Conservation (phyloP, 2,888 invertebrate genomes). For the Listrodromus nycthemerus region DNA sequence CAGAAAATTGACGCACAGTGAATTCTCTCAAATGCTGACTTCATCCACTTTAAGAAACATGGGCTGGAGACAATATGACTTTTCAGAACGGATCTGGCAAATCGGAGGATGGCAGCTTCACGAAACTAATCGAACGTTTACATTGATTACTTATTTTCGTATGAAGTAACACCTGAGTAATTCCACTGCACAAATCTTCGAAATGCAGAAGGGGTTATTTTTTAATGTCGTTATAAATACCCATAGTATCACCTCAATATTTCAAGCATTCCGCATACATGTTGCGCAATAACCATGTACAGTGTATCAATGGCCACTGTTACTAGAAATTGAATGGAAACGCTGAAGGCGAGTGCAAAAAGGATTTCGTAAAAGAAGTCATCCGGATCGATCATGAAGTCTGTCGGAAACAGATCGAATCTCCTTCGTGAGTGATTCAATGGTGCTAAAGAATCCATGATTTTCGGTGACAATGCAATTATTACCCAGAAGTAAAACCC, state of each 20-base stretch:
- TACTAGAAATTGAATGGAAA: neutral
- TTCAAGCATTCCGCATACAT: constrained; percentile 17
- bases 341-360: neutral
- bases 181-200: too few species aligned
- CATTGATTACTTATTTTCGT: too few species aligned
- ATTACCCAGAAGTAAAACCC: neutral
- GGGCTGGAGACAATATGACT: too few species aligned
- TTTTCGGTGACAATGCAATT: neutral
- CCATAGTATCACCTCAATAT: constrained; percentile 13
- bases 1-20: too few species aligned
- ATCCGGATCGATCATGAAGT: constrained; percentile 23
- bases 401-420: neutral
- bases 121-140: too few species aligned
- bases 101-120: too few species aligned
- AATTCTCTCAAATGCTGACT: too few species aligned
- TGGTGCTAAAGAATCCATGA: neutral
- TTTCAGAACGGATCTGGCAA: too few species aligned
- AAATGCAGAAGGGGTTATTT: too few species aligned
- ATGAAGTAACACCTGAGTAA: too few species aligned
- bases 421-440: neutral
- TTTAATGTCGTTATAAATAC: neutral
- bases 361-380: constrained; percentile 7
- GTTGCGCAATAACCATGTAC: neutral
- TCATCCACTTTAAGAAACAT: too few species aligned
- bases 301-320: constrained; percentile 7